Evolutionary conservation across 2,888 invertebrate species (phyloP).

Genomic region (Cheilosia impressa): DNA sequence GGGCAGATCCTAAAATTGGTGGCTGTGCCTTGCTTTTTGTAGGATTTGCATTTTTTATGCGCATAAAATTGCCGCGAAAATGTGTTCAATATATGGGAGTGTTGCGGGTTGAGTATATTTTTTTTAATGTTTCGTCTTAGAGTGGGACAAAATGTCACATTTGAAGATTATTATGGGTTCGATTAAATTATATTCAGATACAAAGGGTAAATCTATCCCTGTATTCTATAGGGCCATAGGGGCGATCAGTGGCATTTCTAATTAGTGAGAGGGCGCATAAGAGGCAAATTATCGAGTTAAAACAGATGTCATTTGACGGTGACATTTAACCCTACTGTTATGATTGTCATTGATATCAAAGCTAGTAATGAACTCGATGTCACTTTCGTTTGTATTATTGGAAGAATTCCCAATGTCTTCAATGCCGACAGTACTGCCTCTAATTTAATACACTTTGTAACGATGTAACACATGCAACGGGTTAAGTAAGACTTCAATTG

Average conservation of each 20-base stretch:
- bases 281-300: too few species aligned
- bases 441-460: conserved; percentile 60
- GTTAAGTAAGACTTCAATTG: conserved; percentile 60
- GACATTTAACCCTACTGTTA: conserved; percentile 22
- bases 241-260: too few species aligned
- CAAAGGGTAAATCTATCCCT: too few species aligned
- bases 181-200: too few species aligned
- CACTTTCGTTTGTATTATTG: background rate
- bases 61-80: background rate
- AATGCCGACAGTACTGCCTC: conserved; percentile 1
- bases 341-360: conserved; percentile 10
- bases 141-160: too few species aligned
- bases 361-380: conserved; percentile 4
- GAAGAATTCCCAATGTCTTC: background rate
- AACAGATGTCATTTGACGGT: background rate
- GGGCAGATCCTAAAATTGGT: conserved; percentile 2
- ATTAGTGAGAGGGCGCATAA: too few species aligned
- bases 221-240: too few species aligned
- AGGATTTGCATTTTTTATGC: conserved; percentile 11
- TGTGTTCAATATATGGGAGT: background rate
- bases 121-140: too few species aligned
- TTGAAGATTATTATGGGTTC: too few species aligned
- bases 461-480: conserved; percentile 40
- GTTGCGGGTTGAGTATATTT: background rate
- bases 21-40: conserved; percentile 3